Percentiles rank a stretch among this genome's conserved stretches.
Conservation (phyloP, 1,140 invertebrate species). For the Lutraria rhynchaena region DNA sequence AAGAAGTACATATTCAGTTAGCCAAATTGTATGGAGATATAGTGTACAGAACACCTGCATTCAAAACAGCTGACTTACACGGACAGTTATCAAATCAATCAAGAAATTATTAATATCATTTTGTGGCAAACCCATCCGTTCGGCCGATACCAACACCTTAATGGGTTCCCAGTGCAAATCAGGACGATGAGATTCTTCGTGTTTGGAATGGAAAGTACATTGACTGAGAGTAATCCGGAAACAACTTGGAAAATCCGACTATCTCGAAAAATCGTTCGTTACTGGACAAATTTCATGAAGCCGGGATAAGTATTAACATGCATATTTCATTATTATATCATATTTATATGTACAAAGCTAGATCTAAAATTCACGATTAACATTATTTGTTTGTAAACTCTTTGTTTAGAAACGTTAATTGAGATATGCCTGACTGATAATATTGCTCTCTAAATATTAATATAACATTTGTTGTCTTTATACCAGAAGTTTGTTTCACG, state of each 20-base stretch:
- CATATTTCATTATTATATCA: too few relatives aligned
- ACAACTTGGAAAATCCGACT: slow-evolving; percentile 9
- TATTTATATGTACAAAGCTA: too few relatives aligned
- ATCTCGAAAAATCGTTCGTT: neutral
- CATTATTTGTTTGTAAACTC: too few relatives aligned
- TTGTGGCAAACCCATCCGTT: neutral
- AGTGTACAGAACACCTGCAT: neutral
- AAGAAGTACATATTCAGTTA: neutral
- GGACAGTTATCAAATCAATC: neutral
- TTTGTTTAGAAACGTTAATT: too few relatives aligned
- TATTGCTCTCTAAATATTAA: too few relatives aligned
- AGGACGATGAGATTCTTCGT: slow-evolving; percentile 3
- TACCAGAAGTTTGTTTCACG: too few relatives aligned
- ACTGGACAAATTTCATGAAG: slow-evolving; percentile 25
- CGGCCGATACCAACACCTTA: neutral
- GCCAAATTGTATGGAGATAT: neutral
- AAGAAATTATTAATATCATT: neutral
- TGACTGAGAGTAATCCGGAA: neutral
- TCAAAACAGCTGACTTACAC: neutral
- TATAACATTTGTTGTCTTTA: too few relatives aligned
- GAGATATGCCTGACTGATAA: too few relatives aligned
- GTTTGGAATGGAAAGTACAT: neutral
- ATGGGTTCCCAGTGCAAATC: slow-evolving; percentile 1
- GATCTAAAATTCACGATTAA: too few relatives aligned
- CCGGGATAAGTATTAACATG: slow-evolving; percentile 7